Evolutionary conservation across 92 coral and sea anemone genomes (phyloP).

Genomic region (Palythoa heliodiscus): DNA sequence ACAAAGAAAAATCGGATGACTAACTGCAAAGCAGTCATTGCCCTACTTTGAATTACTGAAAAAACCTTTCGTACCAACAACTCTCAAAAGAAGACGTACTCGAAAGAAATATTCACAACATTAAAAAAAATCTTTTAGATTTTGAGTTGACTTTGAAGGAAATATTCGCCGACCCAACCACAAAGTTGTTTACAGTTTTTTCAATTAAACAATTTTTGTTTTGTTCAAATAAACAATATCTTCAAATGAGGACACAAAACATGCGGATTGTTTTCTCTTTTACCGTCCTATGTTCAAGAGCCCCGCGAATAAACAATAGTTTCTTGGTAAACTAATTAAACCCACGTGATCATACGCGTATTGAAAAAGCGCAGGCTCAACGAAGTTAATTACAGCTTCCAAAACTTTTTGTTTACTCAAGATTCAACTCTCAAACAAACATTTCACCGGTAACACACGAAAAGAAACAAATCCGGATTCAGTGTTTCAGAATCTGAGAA

Average conservation of each 20-base stretch:
- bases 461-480: background rate
- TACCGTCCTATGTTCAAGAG: background rate
- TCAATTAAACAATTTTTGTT: background rate
- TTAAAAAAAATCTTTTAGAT: no score
- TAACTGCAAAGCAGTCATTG: no score
- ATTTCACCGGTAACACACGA: background rate
- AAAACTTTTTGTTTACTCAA: slow-evolving; percentile 10
- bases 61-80: no score
- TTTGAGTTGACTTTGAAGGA: no score
- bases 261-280: background rate
- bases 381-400: background rate
- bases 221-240: slow-evolving; percentile 27
- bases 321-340: background rate
- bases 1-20: no score
- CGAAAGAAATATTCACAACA: no score
- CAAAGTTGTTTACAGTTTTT: background rate
- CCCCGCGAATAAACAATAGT: background rate
- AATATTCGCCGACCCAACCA: no score
- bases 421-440: background rate
- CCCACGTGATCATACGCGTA: background rate
- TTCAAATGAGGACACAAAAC: background rate
- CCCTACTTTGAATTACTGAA: no score
- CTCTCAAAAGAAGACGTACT: no score
- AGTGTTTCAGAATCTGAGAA: background rate
- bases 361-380: background rate